Base-by-base conservation (phyloP, 2,888 invertebrate species). In the Periphyllus acericola region DNA sequence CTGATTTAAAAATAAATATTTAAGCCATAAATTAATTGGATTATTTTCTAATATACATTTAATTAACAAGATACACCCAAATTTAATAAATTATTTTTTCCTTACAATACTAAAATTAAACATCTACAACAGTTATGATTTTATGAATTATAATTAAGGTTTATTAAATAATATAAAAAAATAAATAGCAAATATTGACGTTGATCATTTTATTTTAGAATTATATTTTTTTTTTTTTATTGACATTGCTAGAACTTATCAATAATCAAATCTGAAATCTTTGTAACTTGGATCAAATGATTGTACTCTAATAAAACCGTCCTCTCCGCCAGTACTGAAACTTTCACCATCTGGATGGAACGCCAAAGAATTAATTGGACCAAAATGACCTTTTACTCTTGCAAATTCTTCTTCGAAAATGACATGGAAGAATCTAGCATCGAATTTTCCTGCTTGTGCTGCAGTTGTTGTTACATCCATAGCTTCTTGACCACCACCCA, bases 401-500 rank as follows among this genome's bases (percentile, higher is more conserved):
- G 96, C 98, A 92, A 99, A 99, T 91, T 99, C 99, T 91, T 99
- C 98, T 92, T 98, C 98, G 92, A 98, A 99, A 40, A 99, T 95
- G 90, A 98, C 93, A 92, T 99, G 98, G 94, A 96, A 99, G 93
- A 99, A 97, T 84, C 92, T 96, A 19, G 95, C 98, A 92, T 99
- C 99, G 92, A 99, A 99, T 93, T 99, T 99, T 84, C 99, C 99
- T 89, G 97, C 95, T 90, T 97, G 94, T 0, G 98, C 95, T 0
- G 97, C 97, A 0, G 98, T 99, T 2, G 97, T 98, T 76, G 98
- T 98, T 89, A 99, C 99, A 91, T 98, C 98, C 97, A 99, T 99
- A 89, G 99, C 99, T 92, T 99, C 99, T 93, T 99, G 99, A 90
- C 99, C 99, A 92, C 99, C 99, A 89, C 99, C 99, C 76, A 99